Conservation (phyloP, 92 coral and sea anemone species). For the Bergia sp. region DNA sequence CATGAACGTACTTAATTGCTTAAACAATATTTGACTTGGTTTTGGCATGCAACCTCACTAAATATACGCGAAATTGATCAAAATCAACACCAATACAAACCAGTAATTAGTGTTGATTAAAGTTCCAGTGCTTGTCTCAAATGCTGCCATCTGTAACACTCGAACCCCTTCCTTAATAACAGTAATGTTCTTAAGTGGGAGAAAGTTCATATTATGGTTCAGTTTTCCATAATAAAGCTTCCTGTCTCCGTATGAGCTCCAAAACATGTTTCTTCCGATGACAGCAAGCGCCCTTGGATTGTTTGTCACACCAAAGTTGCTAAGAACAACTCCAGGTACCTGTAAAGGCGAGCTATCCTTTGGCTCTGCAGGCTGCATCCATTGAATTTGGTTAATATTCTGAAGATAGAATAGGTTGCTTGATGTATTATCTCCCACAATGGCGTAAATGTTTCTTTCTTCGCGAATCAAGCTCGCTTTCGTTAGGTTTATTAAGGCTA, state of each 20-base stretch:
- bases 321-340: background rate
- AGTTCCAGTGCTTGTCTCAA: background rate
- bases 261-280: background rate
- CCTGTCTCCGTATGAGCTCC: background rate
- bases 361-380: background rate
- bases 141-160: slow-evolving; percentile 1
- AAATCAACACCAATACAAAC: background rate
- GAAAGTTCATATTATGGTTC: background rate
- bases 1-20: no score
- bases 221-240: background rate
- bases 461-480: background rate
- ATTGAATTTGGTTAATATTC: background rate
- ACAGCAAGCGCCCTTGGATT: background rate
- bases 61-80: background rate
- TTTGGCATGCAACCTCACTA: no score
- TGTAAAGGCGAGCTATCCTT: background rate
- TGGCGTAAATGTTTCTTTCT: background rate
- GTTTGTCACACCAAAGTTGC: slow-evolving; percentile 1
- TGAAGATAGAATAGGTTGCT: background rate
- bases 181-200: background rate
- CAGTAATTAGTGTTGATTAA: background rate
- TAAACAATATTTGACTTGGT: no score
- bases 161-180: background rate
- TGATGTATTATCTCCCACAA: slow-evolving; percentile 1
- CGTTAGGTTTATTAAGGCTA: background rate